Evolutionary conservation across 2,797 vertebrate species (phyloP).

Genomic region (Gobionotothen gibberifrons): DNA sequence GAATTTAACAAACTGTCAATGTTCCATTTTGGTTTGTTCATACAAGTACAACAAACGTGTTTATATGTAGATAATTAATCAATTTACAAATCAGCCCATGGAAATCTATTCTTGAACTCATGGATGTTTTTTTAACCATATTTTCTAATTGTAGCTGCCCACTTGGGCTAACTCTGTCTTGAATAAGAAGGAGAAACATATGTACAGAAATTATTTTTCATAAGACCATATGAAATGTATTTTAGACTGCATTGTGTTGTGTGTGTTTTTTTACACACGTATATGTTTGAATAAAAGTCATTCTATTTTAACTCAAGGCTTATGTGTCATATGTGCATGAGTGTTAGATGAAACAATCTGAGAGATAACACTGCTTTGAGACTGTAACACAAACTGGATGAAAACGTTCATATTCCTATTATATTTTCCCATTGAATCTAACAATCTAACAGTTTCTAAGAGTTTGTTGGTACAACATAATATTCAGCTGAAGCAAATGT

Average conservation of each 20-base stretch:
- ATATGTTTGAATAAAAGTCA: constrained; percentile 82
- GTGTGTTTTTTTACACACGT: constrained; percentile 80
- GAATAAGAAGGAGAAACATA: constrained; percentile 29
- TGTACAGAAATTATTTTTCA: constrained; percentile 82
- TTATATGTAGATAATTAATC: neutral
- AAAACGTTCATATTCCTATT: neutral
- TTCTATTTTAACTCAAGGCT: constrained; percentile 59
- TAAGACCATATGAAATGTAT: constrained; percentile 65
- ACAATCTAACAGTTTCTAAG: too few species aligned
- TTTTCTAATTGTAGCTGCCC: constrained; percentile 32
- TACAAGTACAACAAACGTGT: constrained; percentile 1
- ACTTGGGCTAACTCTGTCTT: constrained; percentile 22
- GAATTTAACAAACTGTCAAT: neutral
- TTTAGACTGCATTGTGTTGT: constrained; percentile 61
- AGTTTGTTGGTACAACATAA: neutral
- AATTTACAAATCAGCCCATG: neutral
- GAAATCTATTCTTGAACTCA: neutral
- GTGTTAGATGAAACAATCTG: neutral
- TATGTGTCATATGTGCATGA: constrained; percentile 11
- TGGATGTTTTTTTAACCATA: constrained; percentile 9
- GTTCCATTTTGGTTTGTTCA: neutral
- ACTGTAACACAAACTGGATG: neutral
- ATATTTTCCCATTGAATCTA: neutral
- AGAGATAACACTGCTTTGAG: neutral
- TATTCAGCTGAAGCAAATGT: neutral